Evolutionary conservation across 1,140 invertebrate genomes (phyloP).

Genomic region (Drosophila pallidifrons): DNA sequence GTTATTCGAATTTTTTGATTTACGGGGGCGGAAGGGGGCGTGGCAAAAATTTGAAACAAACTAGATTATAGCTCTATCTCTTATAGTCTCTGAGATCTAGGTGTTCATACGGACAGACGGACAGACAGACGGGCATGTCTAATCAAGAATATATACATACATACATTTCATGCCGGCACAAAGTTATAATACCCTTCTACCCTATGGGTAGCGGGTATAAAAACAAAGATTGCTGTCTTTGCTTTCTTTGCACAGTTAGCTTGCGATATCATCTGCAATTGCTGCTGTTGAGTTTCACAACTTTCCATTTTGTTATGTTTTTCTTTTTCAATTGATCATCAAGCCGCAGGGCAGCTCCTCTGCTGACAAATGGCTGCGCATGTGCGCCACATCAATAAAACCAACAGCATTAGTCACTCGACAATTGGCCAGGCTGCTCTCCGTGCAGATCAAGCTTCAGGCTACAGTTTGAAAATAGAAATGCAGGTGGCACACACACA

Average conservation of each 20-base stretch:
- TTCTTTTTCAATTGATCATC: slow-evolving; percentile 51
- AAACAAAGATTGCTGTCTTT: not conserved
- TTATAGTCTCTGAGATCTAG: too few relatives aligned
- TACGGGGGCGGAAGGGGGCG: too few relatives aligned
- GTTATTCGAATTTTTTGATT: too few relatives aligned
- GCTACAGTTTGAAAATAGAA: slow-evolving; percentile 18
- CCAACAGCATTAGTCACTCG: slow-evolving; percentile 75
- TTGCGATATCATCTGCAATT: slow-evolving; percentile 1
- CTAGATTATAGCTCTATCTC: too few relatives aligned
- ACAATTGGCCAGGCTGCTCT: slow-evolving; percentile 37
- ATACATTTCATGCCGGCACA: too few relatives aligned
- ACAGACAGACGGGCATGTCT: too few relatives aligned
- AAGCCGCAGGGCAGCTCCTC: slow-evolving; percentile 25
- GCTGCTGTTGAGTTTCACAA: slow-evolving; percentile 35
- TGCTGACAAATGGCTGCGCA: slow-evolving; percentile 59
- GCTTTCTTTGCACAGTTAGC: not conserved
- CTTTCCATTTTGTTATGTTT: slow-evolving; percentile 58
- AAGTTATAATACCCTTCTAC: too few relatives aligned
- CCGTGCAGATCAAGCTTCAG: slow-evolving; percentile 7
- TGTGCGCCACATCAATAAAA: slow-evolving; percentile 77
- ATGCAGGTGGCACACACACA: slow-evolving; percentile 51
- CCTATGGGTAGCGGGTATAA: too few relatives aligned
- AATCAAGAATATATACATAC: too few relatives aligned
- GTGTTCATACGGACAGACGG: too few relatives aligned
- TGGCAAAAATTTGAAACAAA: too few relatives aligned